These are phyloP conservation scores for Lymantria monacha DNA, from an alignment of 2,888 invertebrate species.

Conservation along the genomic window DNA sequence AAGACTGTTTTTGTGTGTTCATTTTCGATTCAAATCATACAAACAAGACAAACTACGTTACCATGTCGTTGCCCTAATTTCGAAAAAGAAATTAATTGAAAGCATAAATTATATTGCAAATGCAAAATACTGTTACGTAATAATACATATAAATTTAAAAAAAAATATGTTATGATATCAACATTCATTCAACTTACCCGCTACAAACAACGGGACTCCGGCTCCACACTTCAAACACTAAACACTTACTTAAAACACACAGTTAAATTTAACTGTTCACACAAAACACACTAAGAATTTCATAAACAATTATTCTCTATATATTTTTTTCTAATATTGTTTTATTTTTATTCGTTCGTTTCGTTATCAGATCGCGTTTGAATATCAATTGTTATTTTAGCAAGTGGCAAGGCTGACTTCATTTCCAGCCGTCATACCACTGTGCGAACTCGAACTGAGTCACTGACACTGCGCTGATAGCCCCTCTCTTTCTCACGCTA, in stretches of 20 bases:
- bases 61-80: too few relatives aligned
- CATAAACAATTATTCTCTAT: conserved; percentile 23
- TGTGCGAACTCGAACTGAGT: conserved; percentile 65
- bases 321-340: conserved; percentile 45
- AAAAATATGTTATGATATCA: conserved; percentile 40
- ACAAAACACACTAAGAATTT: conserved; percentile 39
- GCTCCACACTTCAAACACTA: conserved; percentile 42
- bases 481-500: conserved; percentile 49
- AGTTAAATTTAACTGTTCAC: conserved; percentile 16
- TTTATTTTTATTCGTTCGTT: conserved; percentile 63
- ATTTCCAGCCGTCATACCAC: conserved; percentile 43
- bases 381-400: conserved; percentile 30
- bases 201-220: conserved; percentile 69
- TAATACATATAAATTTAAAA: too few relatives aligned
- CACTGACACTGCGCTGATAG: conserved; percentile 75
- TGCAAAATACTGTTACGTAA: too few relatives aligned
- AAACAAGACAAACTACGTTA: too few relatives aligned
- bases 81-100: too few relatives aligned
- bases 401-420: conserved; percentile 27
- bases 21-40: too few relatives aligned
- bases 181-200: conserved; percentile 64
- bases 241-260: conserved; percentile 27
- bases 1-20: too few relatives aligned
- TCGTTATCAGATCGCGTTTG: conserved; percentile 34
- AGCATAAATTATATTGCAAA: too few relatives aligned